Base-by-base conservation (phyloP, 1,140 invertebrate species). In the Papilio xuthus region DNA sequence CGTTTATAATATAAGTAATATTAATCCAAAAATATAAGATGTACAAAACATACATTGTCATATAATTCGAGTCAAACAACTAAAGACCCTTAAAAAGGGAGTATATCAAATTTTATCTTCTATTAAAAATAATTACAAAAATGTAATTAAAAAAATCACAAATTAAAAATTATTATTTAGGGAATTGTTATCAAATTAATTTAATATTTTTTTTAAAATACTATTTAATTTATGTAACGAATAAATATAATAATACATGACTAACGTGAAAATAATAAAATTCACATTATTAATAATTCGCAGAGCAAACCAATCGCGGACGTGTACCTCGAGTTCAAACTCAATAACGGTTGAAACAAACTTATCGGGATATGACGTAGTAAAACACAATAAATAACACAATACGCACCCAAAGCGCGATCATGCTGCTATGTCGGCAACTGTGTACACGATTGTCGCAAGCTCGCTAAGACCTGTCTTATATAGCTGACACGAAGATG, bases 401-500 rank as follows among this genome's bases (percentile, higher is more conserved):
- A 76, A 47, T 83, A 87, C 85, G 79, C 85, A 87, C 86, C 84
- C 83, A 81, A 73, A 85, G 70, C 47, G 53, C 78, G 67, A 81
- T 78, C 86, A 87, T 87, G 80, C 70, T 60, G 67, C 77, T 72
- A 8, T 44, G 63, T 60, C 78, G 79, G 78, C 80, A 79, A 77
- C 82, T 82, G 83, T 81, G 77, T 82, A 80, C 80, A 82, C 81
- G 84, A 86, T 81, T 87, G 86, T 87, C 86, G 81, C 76, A 60
- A 28, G 53, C 69, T 60, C n/a, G n/a, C 44, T 32, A 71, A 13
- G 23, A 71, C 79, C 77, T 79, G 78, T 77, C 83, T 87, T 87
- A 85, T 86, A 87, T 87, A 87, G 74, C 73, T 76, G 56, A 26
- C 73, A 47, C 70, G 32, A 23, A 47, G 71, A 73, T 73, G 71